Conservation (phyloP, 1,140 invertebrate species). For the Ruditapes philippinarum region DNA sequence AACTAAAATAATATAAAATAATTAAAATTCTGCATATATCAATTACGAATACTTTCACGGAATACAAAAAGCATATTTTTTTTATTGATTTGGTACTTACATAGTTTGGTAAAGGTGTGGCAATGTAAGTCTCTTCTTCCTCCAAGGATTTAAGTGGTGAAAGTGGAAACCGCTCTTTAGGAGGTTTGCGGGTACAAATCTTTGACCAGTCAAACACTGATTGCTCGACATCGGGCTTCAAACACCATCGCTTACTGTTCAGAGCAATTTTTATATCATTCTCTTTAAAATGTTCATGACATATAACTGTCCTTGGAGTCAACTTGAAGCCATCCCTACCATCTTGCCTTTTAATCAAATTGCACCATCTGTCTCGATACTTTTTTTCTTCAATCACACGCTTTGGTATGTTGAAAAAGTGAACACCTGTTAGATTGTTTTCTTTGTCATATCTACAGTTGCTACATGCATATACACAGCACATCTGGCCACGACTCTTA, state of each 20-base stretch:
- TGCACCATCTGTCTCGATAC: neutral
- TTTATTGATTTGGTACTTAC: too few species aligned
- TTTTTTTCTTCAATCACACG: too few species aligned
- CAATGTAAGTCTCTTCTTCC: neutral
- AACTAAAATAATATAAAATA: too few species aligned
- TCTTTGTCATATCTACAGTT: too few species aligned
- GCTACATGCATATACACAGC: neutral
- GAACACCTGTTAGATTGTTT: too few species aligned
- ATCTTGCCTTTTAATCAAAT: neutral
- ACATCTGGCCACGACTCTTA: too few species aligned
- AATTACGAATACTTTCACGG: too few species aligned
- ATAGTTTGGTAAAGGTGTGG: too few species aligned
- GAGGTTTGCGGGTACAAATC: neutral
- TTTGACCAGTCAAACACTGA: neutral
- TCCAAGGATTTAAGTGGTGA: neutral
- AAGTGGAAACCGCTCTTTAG: neutral
- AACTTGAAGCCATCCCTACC: neutral
- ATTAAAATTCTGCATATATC: too few species aligned
- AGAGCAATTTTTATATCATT: neutral
- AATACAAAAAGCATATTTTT: too few species aligned
- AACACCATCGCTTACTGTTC: neutral
- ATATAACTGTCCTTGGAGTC: neutral
- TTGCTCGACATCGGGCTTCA: neutral
- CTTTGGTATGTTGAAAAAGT: neutral
- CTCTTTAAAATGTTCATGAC: neutral